Percentiles rank a stretch among this genome's conserved stretches.
phyloP scores from a whole-genome alignment of 53 echinoderm and acorn worm genomes.

The Apostichopus leukothele region DNA sequence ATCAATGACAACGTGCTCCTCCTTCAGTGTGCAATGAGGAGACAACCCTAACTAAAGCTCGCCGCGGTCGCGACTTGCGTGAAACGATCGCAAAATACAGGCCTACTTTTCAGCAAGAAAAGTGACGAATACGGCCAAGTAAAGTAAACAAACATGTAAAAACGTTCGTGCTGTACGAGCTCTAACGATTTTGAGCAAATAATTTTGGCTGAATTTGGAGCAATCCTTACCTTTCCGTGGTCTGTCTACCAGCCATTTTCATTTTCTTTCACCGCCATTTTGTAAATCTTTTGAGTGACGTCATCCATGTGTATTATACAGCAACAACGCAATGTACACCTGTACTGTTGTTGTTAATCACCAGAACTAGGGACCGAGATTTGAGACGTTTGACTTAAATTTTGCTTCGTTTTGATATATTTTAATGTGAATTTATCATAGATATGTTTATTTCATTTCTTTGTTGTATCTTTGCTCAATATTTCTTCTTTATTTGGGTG shows the following conservation, averaged over 20 bases:
- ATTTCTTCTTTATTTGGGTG: too few relatives aligned
- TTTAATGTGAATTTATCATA: background rate
- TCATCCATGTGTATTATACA: background rate
- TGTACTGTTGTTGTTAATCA: background rate
- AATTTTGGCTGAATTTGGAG: background rate
- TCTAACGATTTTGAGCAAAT: background rate
- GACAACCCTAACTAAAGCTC: background rate
- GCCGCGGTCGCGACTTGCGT: background rate
- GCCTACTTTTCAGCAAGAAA: background rate
- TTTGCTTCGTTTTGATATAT: background rate
- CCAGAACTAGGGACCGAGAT: background rate
- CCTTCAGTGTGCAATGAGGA: background rate
- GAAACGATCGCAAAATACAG: background rate
- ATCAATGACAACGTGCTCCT: slow-evolving; percentile 1
- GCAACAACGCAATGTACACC: background rate
- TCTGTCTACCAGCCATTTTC: slow-evolving; percentile 47
- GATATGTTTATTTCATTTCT: too few relatives aligned
- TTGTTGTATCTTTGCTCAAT: too few relatives aligned
- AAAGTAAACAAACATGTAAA: background rate
- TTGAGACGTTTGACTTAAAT: background rate
- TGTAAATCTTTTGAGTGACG: slow-evolving; percentile 38
- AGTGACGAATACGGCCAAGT: too few relatives aligned
- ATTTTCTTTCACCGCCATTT: slow-evolving; percentile 40
- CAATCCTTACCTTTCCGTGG: slow-evolving; percentile 26
- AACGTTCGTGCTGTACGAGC: background rate